Base-by-base conservation (phyloP, 1,140 invertebrate genomes). In the Anastatus disparis region DNA sequence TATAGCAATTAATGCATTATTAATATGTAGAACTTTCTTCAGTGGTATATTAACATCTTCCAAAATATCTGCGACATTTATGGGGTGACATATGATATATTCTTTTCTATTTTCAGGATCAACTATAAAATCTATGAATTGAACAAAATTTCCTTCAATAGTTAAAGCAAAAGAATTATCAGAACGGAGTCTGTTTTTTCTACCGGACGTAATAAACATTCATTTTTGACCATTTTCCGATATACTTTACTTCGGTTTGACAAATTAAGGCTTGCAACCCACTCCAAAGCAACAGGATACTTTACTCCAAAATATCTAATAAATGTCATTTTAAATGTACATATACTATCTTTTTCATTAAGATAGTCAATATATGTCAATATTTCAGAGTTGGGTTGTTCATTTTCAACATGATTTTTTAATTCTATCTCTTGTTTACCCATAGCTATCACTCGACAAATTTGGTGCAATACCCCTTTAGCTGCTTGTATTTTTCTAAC, bases 391-490 rank as follows among this genome's bases (percentile, higher is more conserved):
- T n/a, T n/a, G n/a, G n/a, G n/a, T n/a, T n/a, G n/a, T n/a, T n/a
- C n/a, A n/a, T n/a, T n/a, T n/a, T n/a, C n/a, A n/a, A n/a, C n/a
- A n/a, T n/a, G n/a, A n/a, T 62, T 17, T 26, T 24, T 38, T 13
- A 70, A 40, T 15, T 38, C 20, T 24, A 61, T 24, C 9, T 22
- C 24, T n/a, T 46, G 40, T 3, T 70, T 22, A 22, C 24, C 13
- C 20, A 70, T 40, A 10, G 44, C 27, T 31, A 71, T 24, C 15
- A 9, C 17, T 48, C 70, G 24, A 20, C 63, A 53, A 24, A 76
- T 58, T 73, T 76, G 72, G 15, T 71, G n/a, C 24, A 72, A 46
- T 1, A 76, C 69, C 17, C 75, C 75, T 56, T 73, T 76, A 13
- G 70, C 75, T 0, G 75, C 40, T 62, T 71, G 70, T 26, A 75